Conservation (phyloP, 1,140 invertebrate species). For the Cherax quadricarinatus region DNA sequence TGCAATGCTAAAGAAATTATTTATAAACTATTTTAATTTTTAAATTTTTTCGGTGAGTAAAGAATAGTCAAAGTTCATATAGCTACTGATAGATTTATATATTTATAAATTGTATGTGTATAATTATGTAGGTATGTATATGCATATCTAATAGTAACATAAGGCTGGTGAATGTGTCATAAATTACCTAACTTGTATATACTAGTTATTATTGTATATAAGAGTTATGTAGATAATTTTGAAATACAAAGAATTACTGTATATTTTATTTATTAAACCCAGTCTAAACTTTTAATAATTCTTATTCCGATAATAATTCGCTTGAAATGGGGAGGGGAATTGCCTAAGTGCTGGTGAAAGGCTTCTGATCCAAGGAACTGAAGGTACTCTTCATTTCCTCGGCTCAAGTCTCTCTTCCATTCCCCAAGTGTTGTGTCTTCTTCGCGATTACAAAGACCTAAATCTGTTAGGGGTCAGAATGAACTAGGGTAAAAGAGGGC, state of each 20-base stretch:
- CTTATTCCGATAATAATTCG: too few relatives aligned
- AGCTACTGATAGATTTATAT: background rate
- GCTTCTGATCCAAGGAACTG: too few relatives aligned
- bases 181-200: background rate
- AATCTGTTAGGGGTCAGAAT: too few relatives aligned
- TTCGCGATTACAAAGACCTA: too few relatives aligned
- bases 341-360: too few relatives aligned
- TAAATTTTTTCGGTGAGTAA: background rate
- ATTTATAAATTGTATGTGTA: background rate
- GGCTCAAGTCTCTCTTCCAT: too few relatives aligned
- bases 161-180: conserved; percentile 22
- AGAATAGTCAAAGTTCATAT: background rate
- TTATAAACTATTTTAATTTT: too few relatives aligned
- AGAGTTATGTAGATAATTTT: background rate
- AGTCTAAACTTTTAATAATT: too few relatives aligned
- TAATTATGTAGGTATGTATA: background rate
- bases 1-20: background rate
- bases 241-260: background rate
- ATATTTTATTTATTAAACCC: background rate
- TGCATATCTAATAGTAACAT: background rate
- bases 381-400: too few relatives aligned
- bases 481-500: too few relatives aligned
- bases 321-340: too few relatives aligned
- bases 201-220: background rate
- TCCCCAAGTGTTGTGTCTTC: too few relatives aligned